Conservation (phyloP, 2,888 invertebrate species). For the Calephelis perditalis region DNA sequence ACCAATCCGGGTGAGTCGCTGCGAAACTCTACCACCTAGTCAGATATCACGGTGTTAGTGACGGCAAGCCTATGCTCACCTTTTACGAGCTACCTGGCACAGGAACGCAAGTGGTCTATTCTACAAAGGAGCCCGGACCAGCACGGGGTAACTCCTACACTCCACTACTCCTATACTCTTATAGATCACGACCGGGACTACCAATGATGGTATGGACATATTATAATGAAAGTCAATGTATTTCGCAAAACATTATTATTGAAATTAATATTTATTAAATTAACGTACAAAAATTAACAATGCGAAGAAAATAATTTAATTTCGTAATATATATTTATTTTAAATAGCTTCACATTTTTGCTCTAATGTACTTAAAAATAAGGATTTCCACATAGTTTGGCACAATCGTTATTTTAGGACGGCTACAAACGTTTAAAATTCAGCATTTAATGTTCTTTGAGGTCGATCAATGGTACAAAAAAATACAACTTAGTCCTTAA, state of each 20-base stretch:
- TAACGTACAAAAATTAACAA: slow-evolving; percentile 38
- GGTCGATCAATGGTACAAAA: not conserved
- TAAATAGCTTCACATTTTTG: slow-evolving; percentile 26
- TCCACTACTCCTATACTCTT: too few relatives aligned
- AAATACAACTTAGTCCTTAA: too few relatives aligned
- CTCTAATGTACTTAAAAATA: slow-evolving; percentile 28
- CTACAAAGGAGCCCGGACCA: too few relatives aligned
- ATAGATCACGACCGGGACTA: too few relatives aligned
- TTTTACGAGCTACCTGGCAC: too few relatives aligned
- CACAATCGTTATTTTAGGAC: slow-evolving; percentile 60
- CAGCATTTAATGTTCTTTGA: not conserved
- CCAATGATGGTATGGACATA: too few relatives aligned
- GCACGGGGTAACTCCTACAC: too few relatives aligned
- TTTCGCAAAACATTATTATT: slow-evolving; percentile 26
- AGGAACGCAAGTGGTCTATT: too few relatives aligned
- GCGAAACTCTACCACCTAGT: too few relatives aligned
- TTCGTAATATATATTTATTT: slow-evolving; percentile 22
- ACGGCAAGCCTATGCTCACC: too few relatives aligned
- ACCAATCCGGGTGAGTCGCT: too few relatives aligned
- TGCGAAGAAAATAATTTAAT: slow-evolving; percentile 40
- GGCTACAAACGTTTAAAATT: slow-evolving; percentile 35
- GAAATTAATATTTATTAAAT: slow-evolving; percentile 33
- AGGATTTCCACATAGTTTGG: slow-evolving; percentile 50
- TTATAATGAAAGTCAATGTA: slow-evolving; percentile 13
- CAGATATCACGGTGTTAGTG: too few relatives aligned